Percentiles rank a stretch among this genome's conserved stretches.
Evolutionary conservation across 2,797 vertebrate species (phyloP).

Genomic region (Chromobotia macracanthus): DNA sequence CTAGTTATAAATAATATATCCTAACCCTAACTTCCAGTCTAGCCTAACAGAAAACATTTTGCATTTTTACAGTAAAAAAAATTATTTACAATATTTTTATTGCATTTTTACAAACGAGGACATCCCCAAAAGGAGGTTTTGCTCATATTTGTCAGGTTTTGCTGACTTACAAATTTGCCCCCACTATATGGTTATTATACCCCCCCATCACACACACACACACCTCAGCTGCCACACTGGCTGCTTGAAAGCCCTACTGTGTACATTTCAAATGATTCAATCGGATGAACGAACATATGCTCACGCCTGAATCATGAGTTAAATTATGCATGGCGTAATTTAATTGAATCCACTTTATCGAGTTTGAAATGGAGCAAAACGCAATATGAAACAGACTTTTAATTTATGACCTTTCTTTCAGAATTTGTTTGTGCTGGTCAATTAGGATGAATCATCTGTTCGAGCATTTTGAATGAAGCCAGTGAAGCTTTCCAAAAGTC

Average conservation of each 20-base stretch:
- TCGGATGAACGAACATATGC: constrained; percentile 82
- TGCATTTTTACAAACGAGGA: no score
- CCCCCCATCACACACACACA: constrained; percentile 1
- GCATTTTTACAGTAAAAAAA: no score
- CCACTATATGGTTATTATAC: no score
- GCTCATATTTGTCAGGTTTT: no score
- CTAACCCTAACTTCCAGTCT: background rate
- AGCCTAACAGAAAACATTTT: background rate
- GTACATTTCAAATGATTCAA: constrained; percentile 79
- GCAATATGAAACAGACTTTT: constrained; percentile 64
- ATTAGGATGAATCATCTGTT: constrained; percentile 55
- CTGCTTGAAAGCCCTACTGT: constrained; percentile 74
- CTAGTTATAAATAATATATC: no score
- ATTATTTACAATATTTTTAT: no score
- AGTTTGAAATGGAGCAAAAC: constrained; percentile 63
- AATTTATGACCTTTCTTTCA: constrained; percentile 60
- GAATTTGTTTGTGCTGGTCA: constrained; percentile 48
- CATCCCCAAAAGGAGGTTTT: no score
- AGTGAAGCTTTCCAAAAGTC: constrained; percentile 50
- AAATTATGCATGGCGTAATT: constrained; percentile 80
- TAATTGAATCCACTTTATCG: constrained; percentile 62
- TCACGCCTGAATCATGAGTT: constrained; percentile 74
- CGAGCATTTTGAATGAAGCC: constrained; percentile 47
- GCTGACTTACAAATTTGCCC: no score
- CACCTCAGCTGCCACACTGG: constrained; percentile 71